Base-by-base conservation (phyloP, 1,140 invertebrate genomes). In the Cotesia glomerata region DNA sequence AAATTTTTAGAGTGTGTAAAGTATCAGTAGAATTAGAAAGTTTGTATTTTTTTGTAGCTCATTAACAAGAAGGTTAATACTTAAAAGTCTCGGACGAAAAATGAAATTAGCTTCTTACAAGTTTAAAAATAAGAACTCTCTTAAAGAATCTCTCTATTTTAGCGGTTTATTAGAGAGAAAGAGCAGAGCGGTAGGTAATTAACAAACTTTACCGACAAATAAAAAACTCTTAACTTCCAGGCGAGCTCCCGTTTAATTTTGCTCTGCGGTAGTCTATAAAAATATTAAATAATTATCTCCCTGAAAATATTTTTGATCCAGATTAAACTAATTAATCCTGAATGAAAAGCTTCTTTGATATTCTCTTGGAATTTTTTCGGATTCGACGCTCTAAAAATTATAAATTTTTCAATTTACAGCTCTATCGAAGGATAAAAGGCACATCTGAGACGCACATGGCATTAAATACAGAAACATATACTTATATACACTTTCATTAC, bases 371-470 rank as follows among this genome's bases (percentile, higher is more conserved):
- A 26, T 26, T 1, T 26, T 26, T 26, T 26, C 3, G 1, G 3
- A 26, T 26, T 26, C 2, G 26, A 26, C 26, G 26, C 26, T 26
- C 1, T 2, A 26, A 26, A 26, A 26, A 26, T 26, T 26, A 26
- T 26, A 1, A 26, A 26, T 26, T 26, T 26, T 2, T 3, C 64
- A 74, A 71, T 79, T 81, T 84, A 83, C 83, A 84, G 84, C 82
- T 72, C 73, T 26, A 26, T 26, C 26, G 26, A 26, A 26, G 79
- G 80, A 80, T 84, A 82, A 83, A 80, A 78, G 73, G 75, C 80
- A 82, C 83, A 83, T 80, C 83, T 82, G 81, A 82, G 79, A 76
- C 77, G 78, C 81, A 81, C 81, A 81, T 82, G 81, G 78, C 75
- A 73, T 69, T 64, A 69, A 73, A 64, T 69, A 63, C 63, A 73